Evolutionary conservation across 1,140 invertebrate species (phyloP), one percentile per base, ranked within the genome.

Genomic region (Neodiprion lecontei): DNA sequence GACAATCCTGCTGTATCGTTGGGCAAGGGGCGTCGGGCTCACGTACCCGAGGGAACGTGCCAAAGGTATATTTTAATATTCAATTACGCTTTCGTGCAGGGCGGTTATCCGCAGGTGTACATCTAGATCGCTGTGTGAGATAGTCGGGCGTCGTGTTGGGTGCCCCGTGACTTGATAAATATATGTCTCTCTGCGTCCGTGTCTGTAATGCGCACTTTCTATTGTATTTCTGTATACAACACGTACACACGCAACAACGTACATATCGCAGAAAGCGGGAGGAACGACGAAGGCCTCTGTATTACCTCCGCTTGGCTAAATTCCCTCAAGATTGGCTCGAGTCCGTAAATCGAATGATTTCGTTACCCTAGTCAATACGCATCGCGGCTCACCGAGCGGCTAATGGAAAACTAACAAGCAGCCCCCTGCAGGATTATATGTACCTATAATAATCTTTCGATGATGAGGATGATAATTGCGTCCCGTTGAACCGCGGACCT

Each of bases 391-490:
- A 61, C 53, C 53, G 53, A 61, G 53, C n/a, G 53, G 9, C 53
- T 61, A 61, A 61, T 61, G 53, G 53, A 61, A 61, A 61, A 61
- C 53, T 61, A 61, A 61, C 53, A 61, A 61, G 53, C 53, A 17
- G 9, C 11, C 53, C 53, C 9, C 11, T 14, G 53, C 11, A 12
- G 11, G 53, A 61, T 61, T 14, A 61, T 61, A 4, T 61, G 28
- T 40, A 40, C 5, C 28, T 40, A 5, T 40, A 40, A 40, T 40
- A 40, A 40, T 17, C 11, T 40, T 4, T 14, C 53, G 53, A 61
- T 8, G n/a, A 61, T 61, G n/a, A 61, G 1, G n/a, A 61, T 61
- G n/a, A 61, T 61, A 61, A 61, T 61, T 14, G n/a, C n/a, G 11
- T 40, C 28, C 28, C 28, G 28, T 40, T 1, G 7, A 9, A 17